Evolutionary conservation across 2,113 vertebrate genomes (phyloP), one percentile per base, ranked within the genome.

Genomic region (Mustelus asterias): DNA sequence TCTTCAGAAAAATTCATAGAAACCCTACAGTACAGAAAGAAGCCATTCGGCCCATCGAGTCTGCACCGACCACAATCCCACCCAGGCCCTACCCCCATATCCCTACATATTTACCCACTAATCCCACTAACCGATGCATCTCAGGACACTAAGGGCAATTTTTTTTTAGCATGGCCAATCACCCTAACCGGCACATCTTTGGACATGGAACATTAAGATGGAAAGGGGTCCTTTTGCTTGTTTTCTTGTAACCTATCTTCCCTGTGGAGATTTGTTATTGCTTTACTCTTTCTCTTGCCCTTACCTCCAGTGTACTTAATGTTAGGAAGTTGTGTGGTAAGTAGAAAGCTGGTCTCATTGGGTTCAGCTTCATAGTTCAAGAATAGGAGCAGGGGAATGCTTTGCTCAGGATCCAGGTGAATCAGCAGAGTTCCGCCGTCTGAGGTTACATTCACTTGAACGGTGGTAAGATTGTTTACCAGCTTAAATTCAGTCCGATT

Each of bases 321-420:
- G 16, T 96, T 96, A 76, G 98, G 98, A 37, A 99, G 96, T 89
- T 97, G 97, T 85, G 97, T 97, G 97, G 97, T 98, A 37, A 98
- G 97, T 0, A 98, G 97, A 0, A 98, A 97, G 96, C 97, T 97
- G 9, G 98, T 98, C 96, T 98, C 96, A 65, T 98, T 98, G 95
- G 99, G 98, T 88, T 96, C 97, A 96, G 98, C 98, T 96, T 98
- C 97, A 0, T 97, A 98, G 48, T 98, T 98, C 97, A 99, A 96
- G 76, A 98, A 98, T 63, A 99, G 96, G 72, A 97, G 97, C 95
- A 99, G 97, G 37, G 98, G 96, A 96, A 98, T 96, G 7, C 98
- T 96, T 1, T 97, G 97, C 96, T 98, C 98, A 26, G 97, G 97
- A 96, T 99, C 98, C 96, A 99, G 96, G 96, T 98, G 97, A 95